phyloP scores from a whole-genome alignment of 1,140 invertebrate genomes.

The Cardiocondyla obscurior region DNA sequence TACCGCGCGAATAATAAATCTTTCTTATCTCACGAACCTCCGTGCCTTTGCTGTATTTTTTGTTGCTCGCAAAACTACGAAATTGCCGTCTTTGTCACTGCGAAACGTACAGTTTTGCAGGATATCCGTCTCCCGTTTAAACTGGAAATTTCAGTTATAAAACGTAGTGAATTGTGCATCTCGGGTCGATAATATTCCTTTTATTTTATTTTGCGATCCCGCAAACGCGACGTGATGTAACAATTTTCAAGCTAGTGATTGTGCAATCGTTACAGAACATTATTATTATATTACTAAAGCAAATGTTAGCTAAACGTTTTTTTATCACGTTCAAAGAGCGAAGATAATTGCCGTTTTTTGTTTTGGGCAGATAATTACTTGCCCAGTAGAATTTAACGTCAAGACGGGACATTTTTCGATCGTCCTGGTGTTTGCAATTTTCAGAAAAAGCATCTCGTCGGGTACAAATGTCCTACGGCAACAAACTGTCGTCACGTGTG shows the following conservation, averaged over 20 bases:
- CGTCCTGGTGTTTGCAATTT: constrained; percentile 76
- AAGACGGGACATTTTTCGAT: not conserved
- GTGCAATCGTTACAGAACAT: not conserved
- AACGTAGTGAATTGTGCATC: not conserved
- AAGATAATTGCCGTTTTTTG: not conserved
- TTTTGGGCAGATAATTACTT: too few relatives aligned
- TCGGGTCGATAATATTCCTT: not conserved
- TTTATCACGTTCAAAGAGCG: not conserved
- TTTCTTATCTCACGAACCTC: constrained; percentile 2
- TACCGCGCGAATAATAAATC: constrained; percentile 3
- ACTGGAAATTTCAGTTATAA: not conserved
- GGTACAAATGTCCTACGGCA: constrained; percentile 96
- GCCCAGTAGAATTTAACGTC: not conserved
- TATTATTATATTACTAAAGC: not conserved
- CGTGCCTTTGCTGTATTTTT: not conserved
- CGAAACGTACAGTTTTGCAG: not conserved
- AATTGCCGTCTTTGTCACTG: not conserved
- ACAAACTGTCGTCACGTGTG: constrained; percentile 96
- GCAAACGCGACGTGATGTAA: not conserved
- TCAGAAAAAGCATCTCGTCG: constrained; percentile 98
- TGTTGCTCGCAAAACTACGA: not conserved
- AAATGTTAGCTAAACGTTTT: not conserved
- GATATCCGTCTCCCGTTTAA: constrained; percentile 6
- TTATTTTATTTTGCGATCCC: not conserved
- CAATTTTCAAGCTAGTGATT: not conserved